phyloP scores from a whole-genome alignment of 2,797 vertebrate genomes.

The Tauraco hartlaubi region DNA sequence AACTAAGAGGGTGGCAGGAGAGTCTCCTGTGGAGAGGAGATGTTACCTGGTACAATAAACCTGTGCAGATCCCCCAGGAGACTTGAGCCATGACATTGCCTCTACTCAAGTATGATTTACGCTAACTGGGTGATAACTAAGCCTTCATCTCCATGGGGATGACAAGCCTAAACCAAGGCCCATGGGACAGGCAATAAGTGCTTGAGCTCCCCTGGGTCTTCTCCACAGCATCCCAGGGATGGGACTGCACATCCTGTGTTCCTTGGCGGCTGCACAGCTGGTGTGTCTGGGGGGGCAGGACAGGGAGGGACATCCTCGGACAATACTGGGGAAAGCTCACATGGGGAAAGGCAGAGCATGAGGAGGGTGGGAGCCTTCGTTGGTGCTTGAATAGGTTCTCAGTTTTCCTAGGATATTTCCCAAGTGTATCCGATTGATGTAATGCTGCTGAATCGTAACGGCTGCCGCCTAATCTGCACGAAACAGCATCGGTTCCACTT shows the following conservation, averaged over 20 bases:
- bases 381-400: not conserved
- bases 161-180: not conserved
- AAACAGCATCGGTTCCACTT: not conserved
- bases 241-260: rapidly evolving
- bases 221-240: not conserved
- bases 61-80: not conserved
- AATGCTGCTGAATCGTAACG: not conserved
- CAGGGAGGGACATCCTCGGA: not conserved
- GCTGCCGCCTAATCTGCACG: not conserved
- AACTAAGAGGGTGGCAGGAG: not conserved
- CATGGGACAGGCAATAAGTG: not conserved
- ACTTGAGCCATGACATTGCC: not conserved
- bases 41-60: not conserved
- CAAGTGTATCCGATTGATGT: not conserved
- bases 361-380: not conserved
- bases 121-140: not conserved
- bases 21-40: not conserved
- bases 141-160: not conserved
- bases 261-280: rapidly evolving
- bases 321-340: not conserved
- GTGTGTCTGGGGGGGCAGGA: not conserved
- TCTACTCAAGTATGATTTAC: not conserved
- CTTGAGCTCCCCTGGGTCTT: not conserved
- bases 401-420: not conserved
- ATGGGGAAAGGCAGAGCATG: not conserved